Conservation (phyloP, 2,888 invertebrate species). For the Marasmarcha lunaedactyla region DNA sequence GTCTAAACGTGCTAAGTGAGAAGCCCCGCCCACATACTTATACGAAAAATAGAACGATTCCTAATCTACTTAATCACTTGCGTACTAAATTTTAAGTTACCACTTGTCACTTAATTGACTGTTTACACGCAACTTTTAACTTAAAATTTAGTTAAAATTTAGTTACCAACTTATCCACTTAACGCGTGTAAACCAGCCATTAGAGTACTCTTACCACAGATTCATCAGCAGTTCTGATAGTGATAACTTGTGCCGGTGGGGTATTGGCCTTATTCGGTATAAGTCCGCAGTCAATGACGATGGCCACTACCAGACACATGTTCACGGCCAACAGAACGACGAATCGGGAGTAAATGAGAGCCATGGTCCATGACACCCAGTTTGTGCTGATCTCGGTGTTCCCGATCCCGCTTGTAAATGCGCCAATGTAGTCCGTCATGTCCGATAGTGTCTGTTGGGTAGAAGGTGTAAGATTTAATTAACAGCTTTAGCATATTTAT, state of each 20-base stretch:
- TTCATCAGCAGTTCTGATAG: neutral
- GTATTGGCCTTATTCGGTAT: slow-evolving; percentile 9
- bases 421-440: slow-evolving; percentile 38
- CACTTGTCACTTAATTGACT: too few relatives aligned
- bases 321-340: slow-evolving; percentile 58
- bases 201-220: neutral
- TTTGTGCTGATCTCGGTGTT: slow-evolving; percentile 28
- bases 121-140: too few relatives aligned
- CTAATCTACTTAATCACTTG: too few relatives aligned
- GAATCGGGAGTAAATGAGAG: slow-evolving; percentile 52
- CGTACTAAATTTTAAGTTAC: too few relatives aligned
- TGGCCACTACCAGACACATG: slow-evolving; percentile 32
- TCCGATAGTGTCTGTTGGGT: slow-evolving; percentile 39
- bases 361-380: slow-evolving; percentile 51
- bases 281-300: slow-evolving; percentile 26
- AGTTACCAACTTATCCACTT: too few relatives aligned
- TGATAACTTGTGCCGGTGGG: slow-evolving; percentile 20
- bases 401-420: slow-evolving; percentile 31
- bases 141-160: too few relatives aligned
- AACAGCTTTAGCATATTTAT: neutral
- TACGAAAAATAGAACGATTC: too few relatives aligned
- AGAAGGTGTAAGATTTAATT: slow-evolving; percentile 6
- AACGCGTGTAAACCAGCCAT: too few relatives aligned
- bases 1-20: too few relatives aligned
- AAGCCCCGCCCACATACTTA: too few relatives aligned